Conservation (phyloP, 2,113 vertebrate genomes). For the Oreochromis spilurus region DNA sequence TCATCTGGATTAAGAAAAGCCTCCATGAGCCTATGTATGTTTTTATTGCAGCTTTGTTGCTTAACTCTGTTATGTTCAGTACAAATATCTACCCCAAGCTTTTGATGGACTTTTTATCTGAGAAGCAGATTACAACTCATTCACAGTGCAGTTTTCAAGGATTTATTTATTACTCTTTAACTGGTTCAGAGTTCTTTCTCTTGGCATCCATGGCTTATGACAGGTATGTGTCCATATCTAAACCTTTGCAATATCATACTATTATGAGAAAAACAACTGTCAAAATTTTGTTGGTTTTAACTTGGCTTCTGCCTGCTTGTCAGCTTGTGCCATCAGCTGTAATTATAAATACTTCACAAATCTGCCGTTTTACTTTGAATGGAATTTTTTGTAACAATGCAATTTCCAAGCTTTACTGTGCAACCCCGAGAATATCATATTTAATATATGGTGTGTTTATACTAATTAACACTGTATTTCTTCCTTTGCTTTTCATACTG, state of each 20-base stretch:
- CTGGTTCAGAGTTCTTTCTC: neutral
- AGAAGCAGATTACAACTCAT: neutral
- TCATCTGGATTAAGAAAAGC: neutral
- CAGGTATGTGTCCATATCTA: neutral
- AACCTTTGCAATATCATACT: neutral
- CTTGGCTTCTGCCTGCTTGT: neutral
- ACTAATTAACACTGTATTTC: neutral
- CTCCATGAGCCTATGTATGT: neutral
- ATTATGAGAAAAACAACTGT: neutral
- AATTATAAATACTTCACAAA: no score
- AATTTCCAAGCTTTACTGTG: neutral
- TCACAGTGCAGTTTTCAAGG: neutral
- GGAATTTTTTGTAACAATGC: neutral
- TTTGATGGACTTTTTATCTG: neutral
- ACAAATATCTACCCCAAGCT: neutral
- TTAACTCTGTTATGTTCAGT: neutral
- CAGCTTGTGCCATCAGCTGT: neutral
- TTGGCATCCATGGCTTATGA: neutral
- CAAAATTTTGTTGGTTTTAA: neutral
- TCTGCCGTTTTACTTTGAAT: neutral
- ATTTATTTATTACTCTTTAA: neutral
- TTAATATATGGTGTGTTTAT: neutral
- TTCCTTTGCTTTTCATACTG: neutral
- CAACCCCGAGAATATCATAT: rapidly evolving
- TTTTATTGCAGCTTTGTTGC: neutral